Percentiles rank a stretch among this genome's conserved stretches.
phyloP scores from a whole-genome alignment of 2,113 vertebrate genomes.

The Diphyllodes magnificus region DNA sequence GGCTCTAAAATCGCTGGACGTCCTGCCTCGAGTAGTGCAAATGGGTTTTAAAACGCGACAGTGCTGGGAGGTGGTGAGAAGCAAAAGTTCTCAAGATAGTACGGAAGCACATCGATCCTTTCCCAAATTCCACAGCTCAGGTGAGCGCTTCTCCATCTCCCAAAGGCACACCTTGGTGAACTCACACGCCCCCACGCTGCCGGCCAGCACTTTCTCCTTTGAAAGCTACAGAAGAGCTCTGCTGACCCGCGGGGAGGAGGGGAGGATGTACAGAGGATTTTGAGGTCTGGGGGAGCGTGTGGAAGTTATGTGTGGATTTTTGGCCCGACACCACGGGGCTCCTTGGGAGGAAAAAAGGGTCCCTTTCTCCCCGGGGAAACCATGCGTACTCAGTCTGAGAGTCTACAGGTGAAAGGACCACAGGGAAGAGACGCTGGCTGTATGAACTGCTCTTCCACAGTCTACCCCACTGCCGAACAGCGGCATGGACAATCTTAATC shows the following conservation, averaged over 20 bases:
- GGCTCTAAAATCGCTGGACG: rapidly evolving
- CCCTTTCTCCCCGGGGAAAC: not conserved
- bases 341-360: not conserved
- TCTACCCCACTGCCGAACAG: no score
- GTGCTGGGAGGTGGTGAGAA: not conserved
- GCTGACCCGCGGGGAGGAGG: rapidly evolving
- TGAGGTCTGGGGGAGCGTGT: not conserved
- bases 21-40: not conserved
- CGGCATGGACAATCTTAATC: not conserved
- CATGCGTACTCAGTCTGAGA: rapidly evolving
- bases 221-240: not conserved
- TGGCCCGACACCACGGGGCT: not conserved
- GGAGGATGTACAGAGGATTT: no score
- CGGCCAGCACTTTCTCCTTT: not conserved
- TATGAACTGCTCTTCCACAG: not conserved
- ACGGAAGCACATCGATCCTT: not conserved
- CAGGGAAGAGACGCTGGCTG: not conserved
- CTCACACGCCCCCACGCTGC: not conserved
- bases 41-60: not conserved
- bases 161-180: not conserved
- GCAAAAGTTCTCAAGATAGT: not conserved
- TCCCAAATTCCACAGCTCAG: no score
- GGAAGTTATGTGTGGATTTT: not conserved
- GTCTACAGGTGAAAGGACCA: not conserved
- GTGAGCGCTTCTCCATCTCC: rapidly evolving